These are phyloP conservation scores for Myotis findleyi DNA, from an alignment of 2,797 vertebrate genomes.

Conservation along the genomic window DNA sequence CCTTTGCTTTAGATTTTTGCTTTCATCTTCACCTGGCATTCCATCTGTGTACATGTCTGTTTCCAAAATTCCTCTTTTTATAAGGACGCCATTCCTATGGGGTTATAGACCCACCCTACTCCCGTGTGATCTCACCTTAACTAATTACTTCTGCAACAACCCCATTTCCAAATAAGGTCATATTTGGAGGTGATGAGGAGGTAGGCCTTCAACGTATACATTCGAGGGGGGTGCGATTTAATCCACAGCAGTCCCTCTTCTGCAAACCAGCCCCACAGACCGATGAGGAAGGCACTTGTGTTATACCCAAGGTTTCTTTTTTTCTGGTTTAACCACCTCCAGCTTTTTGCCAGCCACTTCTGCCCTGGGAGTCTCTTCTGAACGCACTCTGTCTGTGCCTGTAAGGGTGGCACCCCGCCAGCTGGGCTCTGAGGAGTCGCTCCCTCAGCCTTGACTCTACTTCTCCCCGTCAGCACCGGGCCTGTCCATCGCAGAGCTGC, in stretches of 20 bases:
- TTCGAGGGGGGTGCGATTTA: neutral
- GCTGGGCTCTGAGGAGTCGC: neutral
- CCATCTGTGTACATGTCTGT: neutral
- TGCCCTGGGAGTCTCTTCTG: conserved; percentile 11
- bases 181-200: neutral
- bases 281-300: neutral
- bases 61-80: conserved; percentile 16
- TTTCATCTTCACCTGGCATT: neutral
- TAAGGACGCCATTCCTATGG: neutral
- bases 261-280: neutral
- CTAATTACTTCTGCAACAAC: neutral
- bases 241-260: neutral
- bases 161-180: conserved; percentile 14
- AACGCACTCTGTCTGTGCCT: conserved; percentile 33
- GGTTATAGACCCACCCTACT: neutral
- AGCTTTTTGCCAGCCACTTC: conserved; percentile 35
- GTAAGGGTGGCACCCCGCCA: neutral
- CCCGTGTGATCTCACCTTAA: conserved; percentile 2
- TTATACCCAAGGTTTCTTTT: neutral
- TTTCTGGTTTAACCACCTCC: conserved; percentile 46
- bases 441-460: neutral
- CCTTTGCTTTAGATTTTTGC: neutral
- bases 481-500: neutral
- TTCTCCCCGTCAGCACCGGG: neutral
- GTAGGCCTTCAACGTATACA: neutral